phyloP scores from a whole-genome alignment of 2,888 invertebrate species.

The Danaus chrysippus region DNA sequence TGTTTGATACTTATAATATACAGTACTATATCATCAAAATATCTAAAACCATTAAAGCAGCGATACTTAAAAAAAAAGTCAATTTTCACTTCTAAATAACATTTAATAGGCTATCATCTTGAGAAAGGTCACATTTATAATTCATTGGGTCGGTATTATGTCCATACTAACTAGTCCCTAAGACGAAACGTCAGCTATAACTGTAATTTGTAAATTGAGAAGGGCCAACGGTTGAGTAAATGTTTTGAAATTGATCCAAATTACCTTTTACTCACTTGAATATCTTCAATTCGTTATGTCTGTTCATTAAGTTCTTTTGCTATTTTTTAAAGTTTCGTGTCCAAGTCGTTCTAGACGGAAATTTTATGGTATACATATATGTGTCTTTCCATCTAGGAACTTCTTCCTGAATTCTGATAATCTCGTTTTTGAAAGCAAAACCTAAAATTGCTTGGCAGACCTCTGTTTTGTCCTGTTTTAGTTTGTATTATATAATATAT shows the following conservation, averaged over 20 bases:
- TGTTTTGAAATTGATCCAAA: conserved; percentile 62
- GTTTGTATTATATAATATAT: no score
- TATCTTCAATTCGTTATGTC: conserved; percentile 40
- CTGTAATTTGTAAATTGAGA: conserved; percentile 67
- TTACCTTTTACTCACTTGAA: conserved; percentile 56
- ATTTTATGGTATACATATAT: no score
- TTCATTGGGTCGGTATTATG: conserved; percentile 50
- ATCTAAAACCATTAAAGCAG: conserved; percentile 37
- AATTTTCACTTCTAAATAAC: conserved; percentile 71
- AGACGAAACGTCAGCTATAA: conserved; percentile 49
- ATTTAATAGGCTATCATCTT: conserved; percentile 44
- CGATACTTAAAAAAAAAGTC: conserved; percentile 51
- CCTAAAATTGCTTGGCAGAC: no score
- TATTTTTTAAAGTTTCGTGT: conserved; percentile 1
- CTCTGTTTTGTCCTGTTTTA: no score
- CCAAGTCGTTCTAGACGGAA: no score
- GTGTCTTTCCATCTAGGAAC: no score
- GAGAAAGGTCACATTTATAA: conserved; percentile 46
- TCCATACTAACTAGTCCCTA: conserved; percentile 44
- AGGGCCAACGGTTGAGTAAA: conserved; percentile 46
- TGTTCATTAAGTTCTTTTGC: conserved; percentile 6
- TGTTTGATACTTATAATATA: not conserved
- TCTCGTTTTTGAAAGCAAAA: no score
- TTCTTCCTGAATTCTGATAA: no score
- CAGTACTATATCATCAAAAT: not conserved